Conservation (phyloP, 2,888 invertebrate genomes). For the Thecocarcelia acutangulata region DNA sequence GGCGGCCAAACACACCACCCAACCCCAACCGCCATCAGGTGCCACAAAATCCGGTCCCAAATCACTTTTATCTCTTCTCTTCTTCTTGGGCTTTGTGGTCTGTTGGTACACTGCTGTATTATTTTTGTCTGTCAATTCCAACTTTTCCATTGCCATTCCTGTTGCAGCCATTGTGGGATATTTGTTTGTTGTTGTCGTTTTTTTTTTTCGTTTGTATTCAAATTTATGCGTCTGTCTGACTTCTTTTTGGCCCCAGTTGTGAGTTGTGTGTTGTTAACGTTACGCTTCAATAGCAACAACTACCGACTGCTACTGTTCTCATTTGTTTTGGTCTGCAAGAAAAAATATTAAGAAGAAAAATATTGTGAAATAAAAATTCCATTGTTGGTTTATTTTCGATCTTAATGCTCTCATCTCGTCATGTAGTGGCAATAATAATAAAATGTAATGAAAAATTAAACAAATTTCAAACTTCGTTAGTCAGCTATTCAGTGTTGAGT, state of each 20-base stretch:
- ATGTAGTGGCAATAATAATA: slow-evolving; percentile 46
- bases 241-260: slow-evolving; percentile 17
- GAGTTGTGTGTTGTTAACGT: slow-evolving; percentile 33
- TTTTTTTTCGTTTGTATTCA: slow-evolving; percentile 20
- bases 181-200: not conserved
- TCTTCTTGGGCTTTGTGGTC: slow-evolving; percentile 79
- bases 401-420: slow-evolving; percentile 54
- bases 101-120: slow-evolving; percentile 76
- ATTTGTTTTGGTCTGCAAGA: slow-evolving; percentile 38
- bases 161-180: slow-evolving; percentile 17
- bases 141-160: slow-evolving; percentile 72
- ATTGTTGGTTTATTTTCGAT: slow-evolving; percentile 59
- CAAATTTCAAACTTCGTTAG: slow-evolving; percentile 64
- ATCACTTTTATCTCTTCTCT: slow-evolving; percentile 81
- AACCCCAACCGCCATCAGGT: slow-evolving; percentile 89
- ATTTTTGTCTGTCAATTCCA: slow-evolving; percentile 73
- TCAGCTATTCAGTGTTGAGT: slow-evolving; percentile 45
- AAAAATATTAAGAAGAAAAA: not conserved
- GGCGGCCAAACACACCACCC: slow-evolving; percentile 88
- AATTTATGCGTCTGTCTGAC: slow-evolving; percentile 44
- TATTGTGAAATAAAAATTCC: slow-evolving; percentile 47
- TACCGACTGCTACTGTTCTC: slow-evolving; percentile 42
- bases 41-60: slow-evolving; percentile 84
- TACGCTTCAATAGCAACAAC: slow-evolving; percentile 51
- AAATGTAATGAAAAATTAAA: slow-evolving; percentile 60